Evolutionary conservation across 2,797 vertebrate species (phyloP).

Genomic region (Mareca penelope): DNA sequence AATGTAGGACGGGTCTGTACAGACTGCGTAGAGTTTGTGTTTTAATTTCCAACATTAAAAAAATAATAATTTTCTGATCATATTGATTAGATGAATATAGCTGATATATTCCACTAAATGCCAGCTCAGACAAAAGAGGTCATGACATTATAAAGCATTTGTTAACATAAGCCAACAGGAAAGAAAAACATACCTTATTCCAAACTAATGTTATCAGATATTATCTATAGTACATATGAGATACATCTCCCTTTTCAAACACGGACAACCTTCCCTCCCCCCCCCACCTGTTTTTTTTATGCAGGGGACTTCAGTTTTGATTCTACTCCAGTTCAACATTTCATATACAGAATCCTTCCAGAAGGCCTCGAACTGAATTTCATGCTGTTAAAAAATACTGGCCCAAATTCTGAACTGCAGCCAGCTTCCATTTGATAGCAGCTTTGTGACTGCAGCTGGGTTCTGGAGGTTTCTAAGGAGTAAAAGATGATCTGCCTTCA

Average conservation of each 20-base stretch:
- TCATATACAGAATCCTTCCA: neutral
- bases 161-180: neutral
- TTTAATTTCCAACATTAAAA: neutral
- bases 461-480: constrained; percentile 25
- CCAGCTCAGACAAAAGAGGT: neutral
- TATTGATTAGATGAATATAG: neutral
- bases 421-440: constrained; percentile 29
- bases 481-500: constrained; percentile 10
- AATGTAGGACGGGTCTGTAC: neutral
- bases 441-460: constrained; percentile 23
- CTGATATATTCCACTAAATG: neutral
- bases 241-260: neutral
- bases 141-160: neutral
- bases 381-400: constrained; percentile 35
- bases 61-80: constrained; percentile 6
- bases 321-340: neutral
- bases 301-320: neutral
- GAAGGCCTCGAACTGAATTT: constrained; percentile 16
- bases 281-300: neutral
- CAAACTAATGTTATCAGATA: neutral
- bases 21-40: neutral
- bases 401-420: neutral
- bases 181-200: neutral
- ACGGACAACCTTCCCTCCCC: neutral
- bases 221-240: neutral